Evolutionary conservation across 2,797 vertebrate species (phyloP).

Genomic region (Schizopygopsis malacanthus): DNA sequence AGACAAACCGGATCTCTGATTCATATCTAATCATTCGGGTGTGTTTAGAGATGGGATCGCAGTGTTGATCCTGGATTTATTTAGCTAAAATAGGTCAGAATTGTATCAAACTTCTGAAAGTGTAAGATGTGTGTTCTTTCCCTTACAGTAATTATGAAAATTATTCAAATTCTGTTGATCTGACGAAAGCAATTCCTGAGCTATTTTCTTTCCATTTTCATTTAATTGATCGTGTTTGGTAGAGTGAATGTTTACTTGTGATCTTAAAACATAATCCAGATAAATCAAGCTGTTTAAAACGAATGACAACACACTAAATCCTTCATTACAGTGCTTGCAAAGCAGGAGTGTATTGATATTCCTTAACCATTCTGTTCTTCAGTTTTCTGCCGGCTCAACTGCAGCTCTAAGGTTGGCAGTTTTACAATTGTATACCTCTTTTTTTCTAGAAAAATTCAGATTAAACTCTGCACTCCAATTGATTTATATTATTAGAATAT

Average conservation of each 20-base stretch:
- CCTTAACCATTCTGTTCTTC: slow-evolving; percentile 18
- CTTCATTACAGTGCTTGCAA: slow-evolving; percentile 31
- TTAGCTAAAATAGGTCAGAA: slow-evolving; percentile 11
- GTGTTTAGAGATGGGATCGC: slow-evolving; percentile 4
- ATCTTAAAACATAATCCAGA: slow-evolving; percentile 36
- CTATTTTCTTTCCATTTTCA: slow-evolving; percentile 21
- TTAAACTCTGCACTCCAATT: neutral
- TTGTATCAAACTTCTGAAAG: slow-evolving; percentile 27
- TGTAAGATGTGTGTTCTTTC: neutral
- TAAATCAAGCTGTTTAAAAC: slow-evolving; percentile 37
- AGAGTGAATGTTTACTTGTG: slow-evolving; percentile 29
- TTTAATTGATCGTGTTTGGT: slow-evolving; percentile 15
- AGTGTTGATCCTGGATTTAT: slow-evolving; percentile 28
- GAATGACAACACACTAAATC: slow-evolving; percentile 38
- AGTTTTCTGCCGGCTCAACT: slow-evolving; percentile 14
- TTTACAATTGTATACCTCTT: neutral
- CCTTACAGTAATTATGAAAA: slow-evolving; percentile 22
- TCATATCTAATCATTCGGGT: slow-evolving; percentile 40
- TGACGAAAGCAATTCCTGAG: slow-evolving; percentile 16
- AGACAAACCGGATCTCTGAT: slow-evolving; percentile 56
- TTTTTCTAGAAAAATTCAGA: neutral
- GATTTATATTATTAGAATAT: neutral
- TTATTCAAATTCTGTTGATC: slow-evolving; percentile 2
- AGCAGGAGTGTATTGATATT: slow-evolving; percentile 36
- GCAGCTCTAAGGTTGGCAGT: slow-evolving; percentile 7